A percentile compares a stretch with the other conserved stretches of the same genome.
Conservation (phyloP, 2,888 invertebrate genomes). For the Perizoma flavofasciatum region DNA sequence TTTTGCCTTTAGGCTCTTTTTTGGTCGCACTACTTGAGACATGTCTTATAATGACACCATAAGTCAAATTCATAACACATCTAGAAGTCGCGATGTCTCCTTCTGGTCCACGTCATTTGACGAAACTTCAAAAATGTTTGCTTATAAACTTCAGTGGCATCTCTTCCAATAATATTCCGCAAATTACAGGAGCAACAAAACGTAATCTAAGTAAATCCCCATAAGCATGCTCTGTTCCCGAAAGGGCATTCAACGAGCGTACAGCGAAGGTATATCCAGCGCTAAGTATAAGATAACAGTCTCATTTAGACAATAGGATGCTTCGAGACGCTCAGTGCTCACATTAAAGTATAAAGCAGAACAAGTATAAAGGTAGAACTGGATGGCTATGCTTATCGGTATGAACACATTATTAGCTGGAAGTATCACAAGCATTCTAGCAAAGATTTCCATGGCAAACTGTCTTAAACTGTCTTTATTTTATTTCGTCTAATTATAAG, state of each 20-base stretch:
- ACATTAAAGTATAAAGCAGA: slow-evolving; percentile 6
- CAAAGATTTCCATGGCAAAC: too few relatives aligned
- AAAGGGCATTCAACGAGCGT: slow-evolving; percentile 41
- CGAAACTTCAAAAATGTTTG: neutral
- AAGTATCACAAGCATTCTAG: too few relatives aligned
- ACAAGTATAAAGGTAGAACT: too few relatives aligned
- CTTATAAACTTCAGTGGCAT: neutral
- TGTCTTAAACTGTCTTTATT: too few relatives aligned
- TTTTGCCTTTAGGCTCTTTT: too few relatives aligned
- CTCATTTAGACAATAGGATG: slow-evolving; percentile 57
- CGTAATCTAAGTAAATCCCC: slow-evolving; percentile 45
- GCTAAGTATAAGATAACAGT: slow-evolving; percentile 56
- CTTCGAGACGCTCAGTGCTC: slow-evolving; percentile 35
- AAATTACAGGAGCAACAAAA: slow-evolving; percentile 18
- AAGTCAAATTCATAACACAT: too few relatives aligned
- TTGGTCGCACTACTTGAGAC: too few relatives aligned
- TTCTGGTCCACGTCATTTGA: neutral
- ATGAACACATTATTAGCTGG: neutral
- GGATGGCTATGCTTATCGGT: neutral
- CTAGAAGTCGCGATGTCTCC: neutral
- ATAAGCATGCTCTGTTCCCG: slow-evolving; percentile 35
- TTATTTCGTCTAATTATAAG: too few relatives aligned
- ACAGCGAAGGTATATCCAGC: slow-evolving; percentile 50
- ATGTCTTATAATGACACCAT: too few relatives aligned
- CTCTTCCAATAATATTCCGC: slow-evolving; percentile 4